Conservation (phyloP, 2,797 vertebrate genomes). For the Anguilla marmorata region DNA sequence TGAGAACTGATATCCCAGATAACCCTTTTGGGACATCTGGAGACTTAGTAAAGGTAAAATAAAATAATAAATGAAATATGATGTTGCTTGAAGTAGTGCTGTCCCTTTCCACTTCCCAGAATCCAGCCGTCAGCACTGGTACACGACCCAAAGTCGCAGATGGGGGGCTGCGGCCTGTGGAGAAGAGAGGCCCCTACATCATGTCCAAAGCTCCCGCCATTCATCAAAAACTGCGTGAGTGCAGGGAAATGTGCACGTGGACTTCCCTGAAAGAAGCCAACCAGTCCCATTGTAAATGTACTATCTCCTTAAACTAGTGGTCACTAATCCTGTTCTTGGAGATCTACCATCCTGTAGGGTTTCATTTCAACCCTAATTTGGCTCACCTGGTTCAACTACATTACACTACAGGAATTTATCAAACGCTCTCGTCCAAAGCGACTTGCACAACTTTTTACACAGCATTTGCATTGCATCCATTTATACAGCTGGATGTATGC, state of each 20-base stretch:
- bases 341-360: too few species aligned
- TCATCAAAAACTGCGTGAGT: slow-evolving; percentile 89
- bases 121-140: slow-evolving; percentile 52
- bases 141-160: slow-evolving; percentile 62
- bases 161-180: slow-evolving; percentile 60
- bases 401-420: too few species aligned
- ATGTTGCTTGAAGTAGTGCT: not conserved
- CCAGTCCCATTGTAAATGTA: not conserved
- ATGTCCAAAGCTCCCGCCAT: slow-evolving; percentile 83
- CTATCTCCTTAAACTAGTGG: not conserved
- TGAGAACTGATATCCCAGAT: not conserved
- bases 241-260: not conserved
- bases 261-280: not conserved
- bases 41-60: not conserved
- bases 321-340: too few species aligned
- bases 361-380: too few species aligned
- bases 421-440: too few species aligned
- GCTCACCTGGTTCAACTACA: too few species aligned
- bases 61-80: not conserved
- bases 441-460: too few species aligned
- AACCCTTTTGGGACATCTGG: not conserved
- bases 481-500: too few species aligned
- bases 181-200: slow-evolving; percentile 89
- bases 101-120: not conserved
- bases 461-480: too few species aligned